phyloP scores from a whole-genome alignment of 2,113 vertebrate species.

The Cebidichthys violaceus region DNA sequence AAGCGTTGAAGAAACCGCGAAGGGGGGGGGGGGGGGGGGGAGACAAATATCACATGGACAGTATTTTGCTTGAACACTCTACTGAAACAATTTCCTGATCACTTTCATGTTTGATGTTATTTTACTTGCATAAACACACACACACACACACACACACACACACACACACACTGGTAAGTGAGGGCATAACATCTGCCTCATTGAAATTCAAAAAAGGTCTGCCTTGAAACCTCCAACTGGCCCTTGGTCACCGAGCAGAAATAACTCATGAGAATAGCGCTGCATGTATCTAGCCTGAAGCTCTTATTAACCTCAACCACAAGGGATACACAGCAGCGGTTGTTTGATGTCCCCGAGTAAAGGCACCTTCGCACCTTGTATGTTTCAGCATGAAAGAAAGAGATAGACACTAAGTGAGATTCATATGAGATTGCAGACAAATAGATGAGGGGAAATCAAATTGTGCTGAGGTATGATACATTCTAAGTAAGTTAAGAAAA shows the following conservation, averaged over 20 bases:
- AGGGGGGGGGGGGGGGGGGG: background rate
- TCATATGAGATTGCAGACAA: background rate
- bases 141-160: background rate
- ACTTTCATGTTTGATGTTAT: conserved; percentile 20
- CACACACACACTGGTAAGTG: conserved; percentile 5
- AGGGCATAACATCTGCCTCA: conserved; percentile 55
- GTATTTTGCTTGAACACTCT: background rate
- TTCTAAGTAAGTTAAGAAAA: background rate
- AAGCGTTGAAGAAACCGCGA: conserved; percentile 4
- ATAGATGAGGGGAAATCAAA: conserved; percentile 4
- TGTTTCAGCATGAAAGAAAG: background rate
- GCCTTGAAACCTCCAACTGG: conserved; percentile 46
- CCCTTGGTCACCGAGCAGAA: conserved; percentile 64
- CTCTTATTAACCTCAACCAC: conserved; percentile 65
- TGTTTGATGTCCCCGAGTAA: conserved; percentile 3
- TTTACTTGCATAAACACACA: conserved; percentile 29
- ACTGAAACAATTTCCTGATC: conserved; percentile 4
- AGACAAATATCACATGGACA: background rate
- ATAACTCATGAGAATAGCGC: conserved; percentile 74
- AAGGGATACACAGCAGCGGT: conserved; percentile 4
- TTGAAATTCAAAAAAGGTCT: conserved; percentile 79
- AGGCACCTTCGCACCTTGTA: conserved; percentile 50
- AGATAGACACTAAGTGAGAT: background rate
- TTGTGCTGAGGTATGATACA: background rate
- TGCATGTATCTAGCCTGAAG: conserved; percentile 51